Evolutionary conservation across 30 jellyfish, hydroid and myxozoan species (phyloP), one percentile per base, ranked within the genome.

Genomic region (Turritopsis dohrnii): DNA sequence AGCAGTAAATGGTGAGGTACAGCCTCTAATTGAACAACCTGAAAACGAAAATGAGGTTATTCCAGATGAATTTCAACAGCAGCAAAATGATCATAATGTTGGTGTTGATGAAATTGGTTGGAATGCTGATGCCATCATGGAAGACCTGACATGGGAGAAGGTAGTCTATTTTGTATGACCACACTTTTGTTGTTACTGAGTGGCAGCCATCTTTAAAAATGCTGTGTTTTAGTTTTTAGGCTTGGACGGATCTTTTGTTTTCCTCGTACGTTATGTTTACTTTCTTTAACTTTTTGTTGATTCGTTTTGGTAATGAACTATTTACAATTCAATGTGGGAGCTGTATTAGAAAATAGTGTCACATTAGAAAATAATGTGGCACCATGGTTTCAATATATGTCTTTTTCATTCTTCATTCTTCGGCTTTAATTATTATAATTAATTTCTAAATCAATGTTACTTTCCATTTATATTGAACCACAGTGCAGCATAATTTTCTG

Each of bases 91-190:
- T 9, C 85, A 16, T 20, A 80, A 82, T 53, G 94, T 23, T 18
- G 91, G 28, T 0, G 77, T 23, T n/a, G 80, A 72, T n/a, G 89
- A 80, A 3, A 84, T 28, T 27, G 91, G 87, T 17, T 83, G 80
- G 79, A 87, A 75, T n/a, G 80, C 96, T 30, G 96, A 87, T 20
- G 99, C 88, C 25, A 88, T 77, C 22, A 87, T 77, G 53, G 99
- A 94, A 80, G 99, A 94, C 31, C 86, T 94, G 53, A 94, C 99
- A 7, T 94, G 99, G 99, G 99, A 94, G 77, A 81, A 94, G 28
- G 99, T 94, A 76, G 8, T 28, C 16, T 16, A 26, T 22, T 23
- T 23, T 23, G 13, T 41, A 41, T 41, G 60, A 41, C 60, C 5
- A 41, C 13, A 13, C 60, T 41, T 41, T 41, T 41, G 28, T 3